Evolutionary conservation across 30 jellyfish, hydroid and myxozoan genomes (phyloP).

Genomic region (Cassiopea andromeda): DNA sequence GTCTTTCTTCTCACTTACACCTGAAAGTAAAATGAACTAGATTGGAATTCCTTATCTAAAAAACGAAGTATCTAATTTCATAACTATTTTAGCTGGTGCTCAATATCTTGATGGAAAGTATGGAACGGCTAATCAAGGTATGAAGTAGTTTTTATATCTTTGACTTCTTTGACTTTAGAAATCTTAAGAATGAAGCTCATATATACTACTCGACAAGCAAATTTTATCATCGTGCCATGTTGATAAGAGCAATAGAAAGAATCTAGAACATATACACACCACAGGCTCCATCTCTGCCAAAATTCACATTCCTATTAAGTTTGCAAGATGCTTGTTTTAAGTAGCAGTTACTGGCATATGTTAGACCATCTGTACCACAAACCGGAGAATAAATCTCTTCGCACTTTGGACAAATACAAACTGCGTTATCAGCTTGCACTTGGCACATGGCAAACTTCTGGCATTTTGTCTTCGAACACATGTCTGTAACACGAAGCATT

Average conservation of each 20-base stretch:
- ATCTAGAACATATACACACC: slow-evolving; percentile 29
- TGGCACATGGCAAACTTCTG: slow-evolving; percentile 48
- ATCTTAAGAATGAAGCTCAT: no score
- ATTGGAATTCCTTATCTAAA: neutral
- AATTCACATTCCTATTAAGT: slow-evolving; percentile 3
- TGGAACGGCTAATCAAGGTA: no score
- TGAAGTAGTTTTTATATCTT: no score
- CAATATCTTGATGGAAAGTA: no score
- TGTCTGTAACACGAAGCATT: slow-evolving; percentile 11
- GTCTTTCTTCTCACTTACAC: slow-evolving; percentile 16
- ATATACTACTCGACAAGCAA: no score
- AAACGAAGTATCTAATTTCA: neutral
- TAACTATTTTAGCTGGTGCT: no score
- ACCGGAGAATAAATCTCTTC: slow-evolving; percentile 42
- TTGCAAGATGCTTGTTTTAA: slow-evolving; percentile 65
- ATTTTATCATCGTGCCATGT: no score
- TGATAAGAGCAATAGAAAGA: no score
- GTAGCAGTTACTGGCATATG: slow-evolving; percentile 79
- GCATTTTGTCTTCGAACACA: slow-evolving; percentile 57
- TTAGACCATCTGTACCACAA: slow-evolving; percentile 85
- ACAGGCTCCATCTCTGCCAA: slow-evolving; percentile 58
- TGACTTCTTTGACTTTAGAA: no score
- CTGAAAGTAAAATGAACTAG: neutral
- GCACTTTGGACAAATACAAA: slow-evolving; percentile 82
- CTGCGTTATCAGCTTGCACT: slow-evolving; percentile 22